These are phyloP conservation scores for Panthera uncia DNA, from an alignment of 2,113 vertebrate species.

Conservation along the genomic window DNA sequence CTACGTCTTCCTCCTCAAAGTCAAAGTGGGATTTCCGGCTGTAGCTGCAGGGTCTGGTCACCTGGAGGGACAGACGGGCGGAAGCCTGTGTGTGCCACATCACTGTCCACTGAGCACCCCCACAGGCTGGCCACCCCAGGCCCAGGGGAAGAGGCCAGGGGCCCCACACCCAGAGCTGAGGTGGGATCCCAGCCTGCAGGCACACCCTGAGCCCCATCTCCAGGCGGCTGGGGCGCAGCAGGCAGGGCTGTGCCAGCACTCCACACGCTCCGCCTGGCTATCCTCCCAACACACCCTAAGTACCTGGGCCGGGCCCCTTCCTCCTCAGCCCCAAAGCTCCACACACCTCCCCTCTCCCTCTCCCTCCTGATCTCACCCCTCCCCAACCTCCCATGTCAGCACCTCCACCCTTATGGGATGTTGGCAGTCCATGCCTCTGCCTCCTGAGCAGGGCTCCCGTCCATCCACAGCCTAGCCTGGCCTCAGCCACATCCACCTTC, in stretches of 20 bases:
- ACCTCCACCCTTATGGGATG: not conserved
- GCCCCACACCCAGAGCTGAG: not conserved
- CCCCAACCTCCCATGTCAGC: not conserved
- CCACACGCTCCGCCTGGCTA: not conserved
- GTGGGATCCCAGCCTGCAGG: not conserved
- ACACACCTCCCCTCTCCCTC: not conserved
- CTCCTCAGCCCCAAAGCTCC: not conserved
- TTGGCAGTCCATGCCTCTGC: not conserved
- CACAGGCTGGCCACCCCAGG: not conserved
- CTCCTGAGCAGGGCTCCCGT: not conserved
- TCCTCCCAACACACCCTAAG: not conserved
- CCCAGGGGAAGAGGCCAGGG: not conserved
- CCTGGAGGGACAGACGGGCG: conserved; percentile 81
- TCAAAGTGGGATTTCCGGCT: conserved; percentile 96
- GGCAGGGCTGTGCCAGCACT: not conserved
- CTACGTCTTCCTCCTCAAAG: conserved; percentile 98
- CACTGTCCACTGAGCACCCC: not conserved
- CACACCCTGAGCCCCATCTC: not conserved
- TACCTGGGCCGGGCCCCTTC: not conserved
- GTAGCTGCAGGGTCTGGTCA: conserved; percentile 96
- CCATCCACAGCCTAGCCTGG: not conserved
- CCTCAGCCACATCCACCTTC: too few species aligned
- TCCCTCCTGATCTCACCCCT: too few species aligned
- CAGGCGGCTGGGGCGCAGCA: too few species aligned
- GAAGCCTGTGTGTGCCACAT: not conserved